phyloP scores from a whole-genome alignment of 2,888 invertebrate species.

The Eubasilissa splendida region DNA sequence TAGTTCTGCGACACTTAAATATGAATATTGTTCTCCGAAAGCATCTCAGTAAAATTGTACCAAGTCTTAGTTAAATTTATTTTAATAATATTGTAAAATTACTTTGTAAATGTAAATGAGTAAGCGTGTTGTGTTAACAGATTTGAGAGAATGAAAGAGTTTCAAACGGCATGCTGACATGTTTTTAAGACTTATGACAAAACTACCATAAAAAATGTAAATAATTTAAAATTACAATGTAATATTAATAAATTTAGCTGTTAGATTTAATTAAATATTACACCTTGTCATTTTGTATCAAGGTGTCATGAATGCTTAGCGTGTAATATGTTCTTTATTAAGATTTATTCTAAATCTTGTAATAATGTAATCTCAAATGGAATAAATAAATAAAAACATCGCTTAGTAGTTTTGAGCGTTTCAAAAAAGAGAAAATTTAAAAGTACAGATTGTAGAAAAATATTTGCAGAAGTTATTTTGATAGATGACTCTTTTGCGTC shows the following conservation, averaged over 20 bases:
- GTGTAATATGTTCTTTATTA: constrained; percentile 3
- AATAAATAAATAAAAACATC: not conserved
- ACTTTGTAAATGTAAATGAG: constrained; percentile 25
- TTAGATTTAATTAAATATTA: constrained; percentile 11
- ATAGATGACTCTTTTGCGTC: too few relatives aligned
- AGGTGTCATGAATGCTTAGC: constrained; percentile 33
- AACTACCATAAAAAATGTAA: constrained; percentile 47
- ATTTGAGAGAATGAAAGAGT: constrained; percentile 31
- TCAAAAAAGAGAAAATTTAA: too few relatives aligned
- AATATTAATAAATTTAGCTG: constrained; percentile 36
- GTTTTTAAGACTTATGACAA: constrained; percentile 50
- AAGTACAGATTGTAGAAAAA: too few relatives aligned
- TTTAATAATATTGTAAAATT: constrained; percentile 42
- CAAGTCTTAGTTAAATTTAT: constrained; percentile 37
- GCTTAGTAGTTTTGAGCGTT: too few relatives aligned
- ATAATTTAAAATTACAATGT: constrained; percentile 44
- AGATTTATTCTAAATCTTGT: not conserved
- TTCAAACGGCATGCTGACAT: constrained; percentile 36
- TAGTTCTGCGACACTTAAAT: too few relatives aligned
- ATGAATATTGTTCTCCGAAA: too few relatives aligned
- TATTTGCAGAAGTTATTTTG: too few relatives aligned
- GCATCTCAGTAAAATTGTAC: not conserved
- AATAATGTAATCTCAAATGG: constrained; percentile 2
- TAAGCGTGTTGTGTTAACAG: constrained; percentile 9
- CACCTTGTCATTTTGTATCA: constrained; percentile 40